Base-by-base conservation (phyloP, 1,140 invertebrate genomes). In the Zaprionus gabonicus region DNA sequence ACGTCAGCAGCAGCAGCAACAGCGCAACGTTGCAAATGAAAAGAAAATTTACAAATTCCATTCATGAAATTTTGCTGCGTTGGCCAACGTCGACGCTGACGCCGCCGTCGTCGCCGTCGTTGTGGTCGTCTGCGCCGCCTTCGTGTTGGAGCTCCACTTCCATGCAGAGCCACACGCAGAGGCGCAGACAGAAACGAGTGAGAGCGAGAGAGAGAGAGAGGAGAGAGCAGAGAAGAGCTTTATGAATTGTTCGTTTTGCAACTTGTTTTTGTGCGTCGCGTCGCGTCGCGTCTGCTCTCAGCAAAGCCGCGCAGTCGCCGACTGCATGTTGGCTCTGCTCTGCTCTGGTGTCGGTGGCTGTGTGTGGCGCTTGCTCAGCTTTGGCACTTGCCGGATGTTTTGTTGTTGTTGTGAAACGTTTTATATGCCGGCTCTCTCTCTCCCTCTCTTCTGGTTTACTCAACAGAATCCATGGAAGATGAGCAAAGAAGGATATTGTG, bases 21-120 rank as follows among this genome's bases (percentile, higher is more conserved):
- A 76, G 23, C 46, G 46, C 81, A 76, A 69, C 73, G 81, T 82
- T 84, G 78, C 85, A 88, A 88, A 88, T 90, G 85, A 88, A 88
- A 88, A 85, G 83, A 90, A 88, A 90, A 88, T 88, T 85, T 88
- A 88, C 86, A 90, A 90, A 88, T 88, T 88, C 85, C 85, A 88
- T 88, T 88, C 85, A 88, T 88, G 85, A 88, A 87, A 84, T 88
- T 88, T 88, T 84, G 85, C 84, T 79, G 76, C 84, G 83, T 87
- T 77, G 73, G 74, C 69, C 79, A 73, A 82, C 78, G 80, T 55
- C 55, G 55, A 58, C 71, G 65, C 49, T 60, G 51, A 71, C 60
- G 62, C n/a, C 12, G 59, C n/a, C 12, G 59, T 4, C 70, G 62
- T 7, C 44, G 28, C 4, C 58, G 41, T 36, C 70, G 60, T 51